Evolutionary conservation across 2,888 invertebrate genomes (phyloP).

Genomic region (Amiota minor): DNA sequence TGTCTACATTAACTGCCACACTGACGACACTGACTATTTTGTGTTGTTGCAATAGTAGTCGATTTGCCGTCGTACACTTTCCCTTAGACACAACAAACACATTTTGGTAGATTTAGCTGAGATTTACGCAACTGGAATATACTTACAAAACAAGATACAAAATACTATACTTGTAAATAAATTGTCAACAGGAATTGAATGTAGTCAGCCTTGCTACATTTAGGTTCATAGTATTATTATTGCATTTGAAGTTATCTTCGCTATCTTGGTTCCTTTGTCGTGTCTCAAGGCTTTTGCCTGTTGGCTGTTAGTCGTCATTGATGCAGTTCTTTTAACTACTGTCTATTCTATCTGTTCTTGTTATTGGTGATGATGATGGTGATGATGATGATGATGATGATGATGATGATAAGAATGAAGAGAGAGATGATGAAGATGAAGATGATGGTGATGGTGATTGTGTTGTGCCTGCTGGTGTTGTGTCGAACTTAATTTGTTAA

Average conservation of each 20-base stretch:
- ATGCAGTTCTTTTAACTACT: too few relatives aligned
- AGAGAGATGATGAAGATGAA: too few relatives aligned
- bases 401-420: too few relatives aligned
- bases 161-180: not conserved
- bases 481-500: constrained; percentile 55
- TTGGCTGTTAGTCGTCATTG: not conserved
- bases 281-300: constrained; percentile 4
- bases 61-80: too few relatives aligned
- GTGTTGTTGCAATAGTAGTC: not conserved
- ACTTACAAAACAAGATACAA: not conserved
- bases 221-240: constrained; percentile 17
- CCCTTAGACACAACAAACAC: not conserved
- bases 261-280: constrained; percentile 14
- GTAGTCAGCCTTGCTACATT: not conserved
- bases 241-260: constrained; percentile 24
- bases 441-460: too few relatives aligned
- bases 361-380: too few relatives aligned
- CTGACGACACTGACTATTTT: not conserved
- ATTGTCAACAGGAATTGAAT: constrained; percentile 52
- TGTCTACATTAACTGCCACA: not conserved
- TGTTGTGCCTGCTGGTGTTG: constrained; percentile 42
- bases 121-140: constrained; percentile 59
- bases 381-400: too few relatives aligned
- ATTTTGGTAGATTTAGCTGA: constrained; percentile 42
- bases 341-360: too few relatives aligned